Evolutionary conservation across 2,888 invertebrate genomes (phyloP).

Genomic region (Synanthedon andrenaeformis): DNA sequence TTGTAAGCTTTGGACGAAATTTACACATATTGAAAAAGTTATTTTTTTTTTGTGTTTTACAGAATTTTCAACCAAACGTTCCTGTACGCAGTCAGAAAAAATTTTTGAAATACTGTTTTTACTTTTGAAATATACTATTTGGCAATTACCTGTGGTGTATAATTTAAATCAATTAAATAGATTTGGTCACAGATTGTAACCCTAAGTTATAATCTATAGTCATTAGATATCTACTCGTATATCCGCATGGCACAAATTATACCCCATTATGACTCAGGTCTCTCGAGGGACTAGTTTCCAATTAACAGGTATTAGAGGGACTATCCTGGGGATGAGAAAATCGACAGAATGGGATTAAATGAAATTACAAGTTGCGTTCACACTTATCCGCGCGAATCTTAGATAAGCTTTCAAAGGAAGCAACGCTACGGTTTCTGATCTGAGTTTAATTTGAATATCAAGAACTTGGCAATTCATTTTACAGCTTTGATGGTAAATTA

Average conservation of each 20-base stretch:
- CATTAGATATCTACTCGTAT: background rate
- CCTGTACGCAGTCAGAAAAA: too few species aligned
- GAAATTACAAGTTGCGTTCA: constrained; percentile 31
- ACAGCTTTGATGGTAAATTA: too few species aligned
- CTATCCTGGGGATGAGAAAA: constrained; percentile 21
- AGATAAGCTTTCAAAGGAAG: constrained; percentile 25
- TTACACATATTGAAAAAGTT: too few species aligned
- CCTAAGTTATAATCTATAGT: background rate
- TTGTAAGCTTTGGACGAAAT: too few species aligned
- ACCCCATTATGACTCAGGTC: constrained; percentile 9
- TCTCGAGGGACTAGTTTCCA: constrained; percentile 27
- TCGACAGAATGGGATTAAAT: constrained; percentile 34
- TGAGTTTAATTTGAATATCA: background rate
- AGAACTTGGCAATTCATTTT: background rate
- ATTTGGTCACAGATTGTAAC: background rate
- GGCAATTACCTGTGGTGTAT: too few species aligned
- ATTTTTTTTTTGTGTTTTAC: too few species aligned
- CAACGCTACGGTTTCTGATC: constrained; percentile 6
- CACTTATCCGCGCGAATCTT: constrained; percentile 22
- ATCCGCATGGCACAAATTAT: constrained; percentile 7
- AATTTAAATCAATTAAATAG: too few species aligned
- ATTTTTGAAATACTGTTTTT: too few species aligned
- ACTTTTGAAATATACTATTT: too few species aligned
- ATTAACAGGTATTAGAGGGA: constrained; percentile 39
- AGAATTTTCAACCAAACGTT: too few species aligned